phyloP scores from a whole-genome alignment of 2,113 vertebrate genomes.

The Saiga tatarica region DNA sequence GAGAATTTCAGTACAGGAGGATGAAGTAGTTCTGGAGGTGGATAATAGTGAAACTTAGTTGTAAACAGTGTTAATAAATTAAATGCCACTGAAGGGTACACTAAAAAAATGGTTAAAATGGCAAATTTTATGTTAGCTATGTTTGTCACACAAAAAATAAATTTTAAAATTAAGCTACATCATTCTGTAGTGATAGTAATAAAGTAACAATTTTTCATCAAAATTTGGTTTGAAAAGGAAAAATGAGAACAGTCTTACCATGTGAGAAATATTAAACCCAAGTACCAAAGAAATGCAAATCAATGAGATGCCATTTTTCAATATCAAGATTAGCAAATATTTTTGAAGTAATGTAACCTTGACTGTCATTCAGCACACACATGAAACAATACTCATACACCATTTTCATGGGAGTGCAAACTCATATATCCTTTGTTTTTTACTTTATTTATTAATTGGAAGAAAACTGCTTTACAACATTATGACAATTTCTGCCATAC shows the following conservation, averaged over 20 bases:
- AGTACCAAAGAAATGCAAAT: background rate
- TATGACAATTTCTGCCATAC: background rate
- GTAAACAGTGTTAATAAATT: background rate
- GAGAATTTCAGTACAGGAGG: background rate
- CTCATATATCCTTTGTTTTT: background rate
- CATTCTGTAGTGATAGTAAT: background rate
- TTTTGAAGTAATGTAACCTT: background rate
- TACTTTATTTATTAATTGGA: background rate
- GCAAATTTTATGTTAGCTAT: background rate
- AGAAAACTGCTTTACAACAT: background rate
- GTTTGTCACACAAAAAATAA: background rate
- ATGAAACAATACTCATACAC: background rate
- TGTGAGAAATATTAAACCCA: background rate
- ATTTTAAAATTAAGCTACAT: background rate
- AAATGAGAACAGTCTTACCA: background rate
- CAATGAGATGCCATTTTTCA: background rate
- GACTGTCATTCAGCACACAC: background rate
- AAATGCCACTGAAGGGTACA: background rate
- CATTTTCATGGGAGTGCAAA: background rate
- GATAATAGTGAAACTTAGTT: background rate
- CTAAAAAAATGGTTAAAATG: background rate
- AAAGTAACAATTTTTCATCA: background rate
- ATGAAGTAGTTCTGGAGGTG: background rate
- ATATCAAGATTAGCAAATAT: background rate
- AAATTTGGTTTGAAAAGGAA: background rate